phyloP scores from a whole-genome alignment of 2,888 invertebrate species.

The Drosophila melanosoma region DNA sequence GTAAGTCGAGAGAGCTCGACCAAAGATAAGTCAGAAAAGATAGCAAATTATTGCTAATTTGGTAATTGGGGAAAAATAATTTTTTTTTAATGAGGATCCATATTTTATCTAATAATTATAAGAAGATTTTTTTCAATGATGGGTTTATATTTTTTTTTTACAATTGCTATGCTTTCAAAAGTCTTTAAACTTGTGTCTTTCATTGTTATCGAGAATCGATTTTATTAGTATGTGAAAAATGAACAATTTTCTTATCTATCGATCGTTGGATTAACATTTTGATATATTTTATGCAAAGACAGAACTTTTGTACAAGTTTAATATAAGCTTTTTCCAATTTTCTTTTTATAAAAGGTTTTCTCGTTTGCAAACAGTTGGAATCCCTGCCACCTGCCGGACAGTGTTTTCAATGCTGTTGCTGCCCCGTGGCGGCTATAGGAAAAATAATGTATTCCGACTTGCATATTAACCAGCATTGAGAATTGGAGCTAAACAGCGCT shows the following conservation, averaged over 20 bases:
- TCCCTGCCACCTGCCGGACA: neutral
- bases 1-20: neutral
- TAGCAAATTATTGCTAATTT: neutral
- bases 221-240: neutral
- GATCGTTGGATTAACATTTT: neutral
- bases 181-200: neutral
- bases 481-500: conserved; percentile 59
- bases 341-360: neutral
- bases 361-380: neutral
- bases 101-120: neutral
- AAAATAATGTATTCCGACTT: conserved; percentile 50
- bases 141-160: neutral
- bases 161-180: neutral
- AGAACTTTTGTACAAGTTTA: neutral
- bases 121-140: neutral
- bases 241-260: neutral
- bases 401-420: conserved; percentile 15
- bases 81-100: neutral
- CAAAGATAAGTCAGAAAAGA: neutral
- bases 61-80: neutral
- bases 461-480: conserved; percentile 69
- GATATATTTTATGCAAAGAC: neutral
- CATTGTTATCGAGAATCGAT: neutral
- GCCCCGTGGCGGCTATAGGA: conserved; percentile 35
- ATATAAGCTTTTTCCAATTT: neutral